Evolutionary conservation across 2,797 vertebrate genomes (phyloP), one percentile per base, ranked within the genome.

Genomic region (Hephaestus fuliginosus): DNA sequence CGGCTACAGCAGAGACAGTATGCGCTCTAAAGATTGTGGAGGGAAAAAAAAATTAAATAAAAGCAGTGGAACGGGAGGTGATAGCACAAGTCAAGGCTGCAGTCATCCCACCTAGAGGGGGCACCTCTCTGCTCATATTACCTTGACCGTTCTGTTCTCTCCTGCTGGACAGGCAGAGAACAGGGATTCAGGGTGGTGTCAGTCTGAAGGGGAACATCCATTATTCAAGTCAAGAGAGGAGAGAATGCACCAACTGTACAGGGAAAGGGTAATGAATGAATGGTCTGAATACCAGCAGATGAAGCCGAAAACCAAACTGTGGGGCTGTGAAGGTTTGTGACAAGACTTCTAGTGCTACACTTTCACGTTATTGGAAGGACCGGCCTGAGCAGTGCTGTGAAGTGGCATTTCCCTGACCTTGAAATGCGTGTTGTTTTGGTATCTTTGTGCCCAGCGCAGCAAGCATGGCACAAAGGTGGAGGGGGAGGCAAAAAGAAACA

Each of bases 101-200:
- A 72, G 86, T 87, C 74, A 70, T 81, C 71, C 80, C 75, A 86
- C 75, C 87, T 78, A 68, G 74, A 81, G 82, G 70, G 60, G 77
- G 86, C 65, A 73, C 68, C 75, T 82, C 78, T 88, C 80, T 18
- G 39, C 83, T 85, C 28, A 56, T 82, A 52, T 89, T 87, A 92
- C 91, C 90, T 93, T 91, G 91, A 91, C 88, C 62, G 71, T 78
- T 88, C 78, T 89, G 81, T 89, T 90, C 90, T 87, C 62, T 60
- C 25, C 76, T 68, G 22, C 71, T 53, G 80, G 80, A 80, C 76
- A 81, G 83, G 76, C 25, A 39, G 88, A 81, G 81, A 88, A 63
- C 84, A 80, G 83, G 81, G 84, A 89, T 83, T 89, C 82, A 22
- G 70, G 49, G 63, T n/a, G 63, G 86, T 88, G 89, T 91, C 84